Evolutionary conservation across 2,113 vertebrate species (phyloP).

Genomic region (Calidris pygmaea): DNA sequence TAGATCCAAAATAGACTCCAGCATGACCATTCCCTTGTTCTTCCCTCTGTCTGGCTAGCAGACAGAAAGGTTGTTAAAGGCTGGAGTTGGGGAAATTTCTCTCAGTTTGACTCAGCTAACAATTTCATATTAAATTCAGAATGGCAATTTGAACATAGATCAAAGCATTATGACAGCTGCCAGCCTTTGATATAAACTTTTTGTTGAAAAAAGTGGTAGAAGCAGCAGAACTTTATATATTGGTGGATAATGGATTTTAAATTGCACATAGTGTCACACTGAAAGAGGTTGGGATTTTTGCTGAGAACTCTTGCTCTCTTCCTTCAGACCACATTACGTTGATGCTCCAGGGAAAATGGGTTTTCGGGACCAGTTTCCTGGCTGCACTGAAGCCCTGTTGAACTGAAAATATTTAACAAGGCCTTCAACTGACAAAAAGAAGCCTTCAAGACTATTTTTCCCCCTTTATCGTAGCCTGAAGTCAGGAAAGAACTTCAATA

Average conservation of each 20-base stretch:
- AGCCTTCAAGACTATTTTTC: not conserved
- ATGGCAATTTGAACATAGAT: not conserved
- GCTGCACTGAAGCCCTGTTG: not conserved
- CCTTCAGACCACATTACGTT: not conserved
- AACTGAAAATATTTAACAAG: not conserved
- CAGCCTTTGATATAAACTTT: not conserved
- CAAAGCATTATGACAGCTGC: constrained; percentile 54
- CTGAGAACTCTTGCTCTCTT: not conserved
- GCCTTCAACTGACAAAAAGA: not conserved
- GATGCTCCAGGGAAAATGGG: not conserved
- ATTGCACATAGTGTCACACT: not conserved
- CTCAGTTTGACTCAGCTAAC: not conserved
- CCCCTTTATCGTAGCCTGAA: not conserved
- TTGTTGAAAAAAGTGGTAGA: not conserved
- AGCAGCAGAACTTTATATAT: not conserved
- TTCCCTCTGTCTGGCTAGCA: not conserved
- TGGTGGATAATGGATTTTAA: constrained; percentile 41
- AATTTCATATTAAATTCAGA: not conserved
- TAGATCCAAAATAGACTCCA: not conserved
- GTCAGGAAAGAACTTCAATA: not conserved
- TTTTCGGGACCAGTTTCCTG: not conserved
- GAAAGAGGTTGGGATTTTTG: not conserved
- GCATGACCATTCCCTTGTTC: accelerated
- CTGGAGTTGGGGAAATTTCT: not conserved
- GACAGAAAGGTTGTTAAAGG: not conserved